Percentiles rank a stretch among this genome's conserved stretches.
Evolutionary conservation across 2,113 vertebrate species (phyloP).

Genomic region (Syngnathus scovelli): DNA sequence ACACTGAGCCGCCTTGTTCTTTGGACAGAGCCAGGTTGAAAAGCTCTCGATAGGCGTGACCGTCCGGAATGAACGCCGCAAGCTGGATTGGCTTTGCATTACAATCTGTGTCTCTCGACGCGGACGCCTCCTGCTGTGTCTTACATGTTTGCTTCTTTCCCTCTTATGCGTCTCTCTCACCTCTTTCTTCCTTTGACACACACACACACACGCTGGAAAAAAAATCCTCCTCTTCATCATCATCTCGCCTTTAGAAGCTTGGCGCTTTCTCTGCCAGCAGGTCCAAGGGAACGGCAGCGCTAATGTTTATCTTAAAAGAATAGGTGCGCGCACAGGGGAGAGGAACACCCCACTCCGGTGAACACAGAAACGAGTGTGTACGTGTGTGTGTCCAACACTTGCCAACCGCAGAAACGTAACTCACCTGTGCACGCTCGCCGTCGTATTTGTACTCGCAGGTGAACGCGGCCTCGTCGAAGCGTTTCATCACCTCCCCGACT

Average conservation of each 20-base stretch:
- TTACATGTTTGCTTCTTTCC: slow-evolving; percentile 12
- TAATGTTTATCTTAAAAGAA: slow-evolving; percentile 42
- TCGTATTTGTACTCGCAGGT: slow-evolving; percentile 94
- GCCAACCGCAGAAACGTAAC: slow-evolving; percentile 10
- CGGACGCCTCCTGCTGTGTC: slow-evolving; percentile 23
- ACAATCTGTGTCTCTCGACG: slow-evolving; percentile 34
- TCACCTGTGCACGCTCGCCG: slow-evolving; percentile 86
- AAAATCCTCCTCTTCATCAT: neutral
- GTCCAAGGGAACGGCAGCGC: slow-evolving; percentile 38
- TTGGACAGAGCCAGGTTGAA: slow-evolving; percentile 56
- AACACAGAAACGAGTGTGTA: neutral
- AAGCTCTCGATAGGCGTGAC: slow-evolving; percentile 63
- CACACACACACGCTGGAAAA: neutral
- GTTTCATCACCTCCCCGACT: slow-evolving; percentile 83
- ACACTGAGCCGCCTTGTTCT: neutral
- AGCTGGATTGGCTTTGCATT: slow-evolving; percentile 50
- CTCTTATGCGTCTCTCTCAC: slow-evolving; percentile 21
- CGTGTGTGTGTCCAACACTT: neutral
- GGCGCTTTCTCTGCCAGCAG: slow-evolving; percentile 38
- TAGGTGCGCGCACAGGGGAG: neutral
- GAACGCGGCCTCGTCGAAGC: slow-evolving; percentile 83
- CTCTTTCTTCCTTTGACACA: slow-evolving; percentile 7
- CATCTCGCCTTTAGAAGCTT: slow-evolving; percentile 13
- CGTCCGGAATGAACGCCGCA: slow-evolving; percentile 59
- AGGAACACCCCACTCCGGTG: slow-evolving; percentile 1